These are phyloP conservation scores for Mystacornis crossleyi DNA, from an alignment of 2,113 vertebrate species.

Conservation along the genomic window DNA sequence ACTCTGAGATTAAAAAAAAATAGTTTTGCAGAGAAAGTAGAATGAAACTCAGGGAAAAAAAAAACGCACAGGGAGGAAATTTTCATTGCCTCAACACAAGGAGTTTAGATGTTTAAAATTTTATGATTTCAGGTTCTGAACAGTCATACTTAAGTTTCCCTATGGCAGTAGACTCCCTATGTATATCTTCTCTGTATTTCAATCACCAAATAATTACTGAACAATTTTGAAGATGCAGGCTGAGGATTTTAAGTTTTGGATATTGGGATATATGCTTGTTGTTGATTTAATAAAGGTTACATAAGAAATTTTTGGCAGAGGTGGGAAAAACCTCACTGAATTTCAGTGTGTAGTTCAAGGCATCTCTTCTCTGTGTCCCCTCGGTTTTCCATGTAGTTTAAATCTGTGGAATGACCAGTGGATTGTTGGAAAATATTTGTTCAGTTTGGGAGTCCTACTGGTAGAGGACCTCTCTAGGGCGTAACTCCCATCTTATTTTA, in stretches of 20 bases:
- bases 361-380: not conserved
- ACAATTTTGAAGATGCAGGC: not conserved
- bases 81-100: not conserved
- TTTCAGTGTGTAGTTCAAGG: not conserved
- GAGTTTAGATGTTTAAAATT: not conserved
- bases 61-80: not conserved
- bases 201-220: not conserved
- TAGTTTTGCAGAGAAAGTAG: not conserved
- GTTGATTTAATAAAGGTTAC: not conserved
- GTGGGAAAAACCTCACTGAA: not conserved
- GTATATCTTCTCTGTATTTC: not conserved
- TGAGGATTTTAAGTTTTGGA: not conserved
- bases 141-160: not conserved
- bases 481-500: not conserved
- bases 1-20: not conserved
- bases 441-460: not conserved
- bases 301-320: not conserved
- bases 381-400: not conserved
- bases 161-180: not conserved
- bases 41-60: not conserved
- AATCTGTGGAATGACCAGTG: not conserved
- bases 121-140: not conserved
- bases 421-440: not conserved
- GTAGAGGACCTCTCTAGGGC: not conserved
- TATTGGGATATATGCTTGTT: not conserved